Evolutionary conservation across 1,140 invertebrate species (phyloP), one percentile per base, ranked within the genome.

Genomic region (Manduca sexta): DNA sequence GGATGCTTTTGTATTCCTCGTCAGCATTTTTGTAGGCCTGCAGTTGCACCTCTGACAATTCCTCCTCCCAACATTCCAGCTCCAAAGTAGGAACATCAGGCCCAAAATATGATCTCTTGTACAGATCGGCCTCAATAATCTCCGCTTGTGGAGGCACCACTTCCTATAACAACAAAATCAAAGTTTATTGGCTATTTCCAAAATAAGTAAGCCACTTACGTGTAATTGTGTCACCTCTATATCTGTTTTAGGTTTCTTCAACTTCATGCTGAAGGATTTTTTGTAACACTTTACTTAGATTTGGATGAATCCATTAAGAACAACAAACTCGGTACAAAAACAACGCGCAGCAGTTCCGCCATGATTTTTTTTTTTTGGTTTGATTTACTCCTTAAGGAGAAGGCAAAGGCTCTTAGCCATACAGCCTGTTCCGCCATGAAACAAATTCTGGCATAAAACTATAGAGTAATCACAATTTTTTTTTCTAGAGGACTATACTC

Each of bases 61-160:
- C 91, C 35, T 93, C 92, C 40, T 92, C 89, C 73, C 84, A 86
- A 55, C 90, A 91, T 42, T 92, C 91, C 59, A 93, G 76, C 53
- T 91, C 90, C 13, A 93, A 67, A 3, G 89, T 90, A 1, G 82
- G 86, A 5, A 84, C 75, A 64, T 85, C 86, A 31, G 86, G 86
- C 3, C 86, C 86, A 49, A 84, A 87, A 53, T 87, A 87, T 5
- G 74, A 69, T 2, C 82, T 66, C 46, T 85, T 85, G 42, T 85
- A 85, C 26, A 84, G 55, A 56, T 85, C 82, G 3, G 82, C 82
- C 48, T 85, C 82, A 17, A 85, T 85, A 13, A 85, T 77, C 47
- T 85, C 82, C 4, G 82, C 73, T 59, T 80, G 76, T 29, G 79
- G 78, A 43, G 74, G 70, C 17, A 72, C 51, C 3, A 61, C 43